These are phyloP conservation scores for Drosophila cognata DNA, from an alignment of 2,888 invertebrate genomes.

Conservation along the genomic window DNA sequence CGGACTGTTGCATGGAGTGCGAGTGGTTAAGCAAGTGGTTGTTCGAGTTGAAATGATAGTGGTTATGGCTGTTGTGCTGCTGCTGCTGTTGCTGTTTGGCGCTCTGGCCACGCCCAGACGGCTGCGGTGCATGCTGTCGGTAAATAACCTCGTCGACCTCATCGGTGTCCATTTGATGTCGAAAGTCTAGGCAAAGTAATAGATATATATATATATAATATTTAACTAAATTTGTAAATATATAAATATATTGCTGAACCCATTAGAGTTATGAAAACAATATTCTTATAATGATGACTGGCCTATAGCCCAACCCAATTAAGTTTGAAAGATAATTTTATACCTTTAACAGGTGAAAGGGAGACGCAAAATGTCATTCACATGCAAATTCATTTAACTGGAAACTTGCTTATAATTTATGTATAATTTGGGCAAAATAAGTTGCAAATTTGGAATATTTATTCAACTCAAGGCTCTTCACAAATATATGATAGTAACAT, in stretches of 20 bases:
- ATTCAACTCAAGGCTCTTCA: background rate
- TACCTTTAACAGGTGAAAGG: background rate
- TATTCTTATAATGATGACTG: background rate
- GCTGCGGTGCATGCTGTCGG: conserved; percentile 61
- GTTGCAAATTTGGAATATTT: background rate
- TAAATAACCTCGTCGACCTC: conserved; percentile 79
- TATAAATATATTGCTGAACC: background rate
- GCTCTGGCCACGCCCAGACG: conserved; percentile 45
- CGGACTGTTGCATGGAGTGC: conserved; percentile 81
- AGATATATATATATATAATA: background rate
- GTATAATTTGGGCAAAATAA: background rate
- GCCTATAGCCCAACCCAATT: background rate
- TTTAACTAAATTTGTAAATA: background rate
- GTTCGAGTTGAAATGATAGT: conserved; percentile 82
- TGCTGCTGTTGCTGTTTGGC: conserved; percentile 41
- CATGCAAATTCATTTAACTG: background rate
- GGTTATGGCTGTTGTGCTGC: conserved; percentile 72
- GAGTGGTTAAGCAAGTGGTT: conserved; percentile 82
- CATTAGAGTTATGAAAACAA: background rate
- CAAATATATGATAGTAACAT: background rate
- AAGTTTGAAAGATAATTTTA: background rate
- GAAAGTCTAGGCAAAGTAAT: conserved; percentile 65
- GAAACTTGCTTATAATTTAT: background rate
- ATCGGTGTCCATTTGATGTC: conserved; percentile 82
- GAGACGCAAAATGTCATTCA: background rate